Base-by-base conservation (phyloP, 2,888 invertebrate genomes). In the Ligdia adustata region DNA sequence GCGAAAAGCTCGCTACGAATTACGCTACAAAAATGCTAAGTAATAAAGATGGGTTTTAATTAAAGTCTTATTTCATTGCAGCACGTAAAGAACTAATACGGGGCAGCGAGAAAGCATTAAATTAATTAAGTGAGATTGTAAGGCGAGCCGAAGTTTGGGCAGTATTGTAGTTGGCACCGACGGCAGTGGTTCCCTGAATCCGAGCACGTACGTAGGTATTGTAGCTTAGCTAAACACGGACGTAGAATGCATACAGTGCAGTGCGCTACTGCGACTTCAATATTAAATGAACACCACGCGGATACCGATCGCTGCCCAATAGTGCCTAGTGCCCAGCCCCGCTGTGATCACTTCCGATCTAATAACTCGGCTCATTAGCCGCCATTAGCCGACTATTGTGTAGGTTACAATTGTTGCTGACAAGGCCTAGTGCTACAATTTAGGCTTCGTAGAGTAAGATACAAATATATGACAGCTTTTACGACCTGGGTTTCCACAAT, bases 131-230 rank as follows among this genome's bases (percentile, higher is more conserved):
- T 51, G 45, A 31, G 53, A 51, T 48, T 49, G 47, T 47, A 44
- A 53, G 45, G 48, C 44, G 33, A 53, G 47, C 27, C 42, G 27
- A 60, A 55, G 56, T 62, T 62, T 43, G 43, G 43, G 41, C 50
- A 56, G 44, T 55, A 57, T 55, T 54, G 55, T 62, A 57, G 60
- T 64, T 66, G 66, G 66, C 65, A 64, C 59, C 47, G 60, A 50
- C 15, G 18, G 13, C 5, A 9, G 27, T 12, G 48, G 12, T 43
- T 42, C 18, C 9, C 13, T 31, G 38, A 42, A 28, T 28, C 18
- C 15, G 24, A 27, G 22, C 42, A 43, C 48, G 38, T 43, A 26
- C 37, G 11, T 15, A 18, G 29, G 34, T 38, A 48, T 39, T 32
- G 33, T 33, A 43, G 32, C 35, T 41, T 22, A 38, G 48, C 13